These are phyloP conservation scores for Chironomus striatipennis DNA, from an alignment of 1,140 invertebrate genomes.

Conservation along the genomic window DNA sequence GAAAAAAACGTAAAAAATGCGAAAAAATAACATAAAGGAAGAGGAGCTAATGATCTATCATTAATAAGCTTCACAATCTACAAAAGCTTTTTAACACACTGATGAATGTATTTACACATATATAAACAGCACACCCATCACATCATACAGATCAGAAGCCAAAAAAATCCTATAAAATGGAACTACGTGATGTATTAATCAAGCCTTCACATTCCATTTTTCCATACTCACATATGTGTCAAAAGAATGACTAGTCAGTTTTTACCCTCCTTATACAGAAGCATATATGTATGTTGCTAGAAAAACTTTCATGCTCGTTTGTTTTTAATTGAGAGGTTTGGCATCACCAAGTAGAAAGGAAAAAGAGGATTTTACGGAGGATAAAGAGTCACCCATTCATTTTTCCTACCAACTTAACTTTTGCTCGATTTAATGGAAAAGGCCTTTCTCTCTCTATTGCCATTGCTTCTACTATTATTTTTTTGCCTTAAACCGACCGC, in stretches of 20 bases:
- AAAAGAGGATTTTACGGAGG: neutral
- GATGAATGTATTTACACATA: neutral
- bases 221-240: too few species aligned
- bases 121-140: neutral
- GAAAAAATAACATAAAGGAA: neutral
- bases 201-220: neutral
- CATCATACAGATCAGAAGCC: neutral
- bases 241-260: neutral
- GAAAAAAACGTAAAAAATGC: neutral
- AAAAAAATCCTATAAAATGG: slow-evolving; percentile 8
- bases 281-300: neutral
- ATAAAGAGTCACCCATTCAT: neutral
- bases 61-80: neutral
- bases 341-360: neutral
- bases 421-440: neutral
- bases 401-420: neutral
- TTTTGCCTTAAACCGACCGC: neutral
- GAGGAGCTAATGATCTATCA: neutral
- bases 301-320: slow-evolving; percentile 2
- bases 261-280: neutral
- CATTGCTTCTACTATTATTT: neutral
- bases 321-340: slow-evolving; percentile 13
- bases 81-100: neutral
- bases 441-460: neutral
- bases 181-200: slow-evolving; percentile 13